Conservation (phyloP, 2,797 vertebrate species). For the Trachurus trachurus region DNA sequence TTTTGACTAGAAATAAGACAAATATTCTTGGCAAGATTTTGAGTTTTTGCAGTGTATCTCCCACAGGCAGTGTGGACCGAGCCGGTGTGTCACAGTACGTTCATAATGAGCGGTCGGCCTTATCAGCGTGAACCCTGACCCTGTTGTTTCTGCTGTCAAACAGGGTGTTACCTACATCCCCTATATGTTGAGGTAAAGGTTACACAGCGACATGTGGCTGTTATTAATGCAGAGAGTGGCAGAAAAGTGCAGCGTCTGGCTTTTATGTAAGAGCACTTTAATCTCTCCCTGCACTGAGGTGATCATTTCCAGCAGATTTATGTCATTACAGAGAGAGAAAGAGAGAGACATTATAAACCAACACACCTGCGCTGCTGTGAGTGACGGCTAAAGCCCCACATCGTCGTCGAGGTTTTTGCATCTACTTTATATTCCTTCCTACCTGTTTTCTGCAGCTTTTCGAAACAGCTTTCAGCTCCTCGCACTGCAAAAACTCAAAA, state of each 20-base stretch:
- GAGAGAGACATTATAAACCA: slow-evolving; percentile 15
- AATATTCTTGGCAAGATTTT: too few relatives aligned
- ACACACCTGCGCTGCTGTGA: slow-evolving; percentile 34
- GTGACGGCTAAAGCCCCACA: slow-evolving; percentile 16
- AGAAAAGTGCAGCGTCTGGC: slow-evolving; percentile 40
- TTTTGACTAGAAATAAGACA: too few relatives aligned
- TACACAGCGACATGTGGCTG: neutral
- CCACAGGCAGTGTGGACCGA: neutral
- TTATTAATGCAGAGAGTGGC: slow-evolving; percentile 12
- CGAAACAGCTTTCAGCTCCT: too few relatives aligned
- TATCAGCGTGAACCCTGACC: slow-evolving; percentile 70
- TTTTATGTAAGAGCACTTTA: slow-evolving; percentile 53
- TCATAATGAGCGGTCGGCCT: slow-evolving; percentile 24
- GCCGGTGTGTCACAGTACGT: slow-evolving; percentile 7
- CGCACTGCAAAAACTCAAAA: too few relatives aligned
- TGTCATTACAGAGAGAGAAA: slow-evolving; percentile 31
- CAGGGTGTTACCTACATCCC: slow-evolving; percentile 41
- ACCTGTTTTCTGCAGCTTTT: neutral
- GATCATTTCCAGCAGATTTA: slow-evolving; percentile 48
- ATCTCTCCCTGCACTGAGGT: slow-evolving; percentile 34
- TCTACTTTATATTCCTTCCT: neutral
- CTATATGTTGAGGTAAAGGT: slow-evolving; percentile 42
- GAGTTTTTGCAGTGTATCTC: too few relatives aligned
- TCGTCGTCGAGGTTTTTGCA: neutral
- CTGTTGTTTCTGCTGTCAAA: slow-evolving; percentile 60